Conservation (phyloP, 2,888 invertebrate genomes). For the Teinopalpus imperialis region DNA sequence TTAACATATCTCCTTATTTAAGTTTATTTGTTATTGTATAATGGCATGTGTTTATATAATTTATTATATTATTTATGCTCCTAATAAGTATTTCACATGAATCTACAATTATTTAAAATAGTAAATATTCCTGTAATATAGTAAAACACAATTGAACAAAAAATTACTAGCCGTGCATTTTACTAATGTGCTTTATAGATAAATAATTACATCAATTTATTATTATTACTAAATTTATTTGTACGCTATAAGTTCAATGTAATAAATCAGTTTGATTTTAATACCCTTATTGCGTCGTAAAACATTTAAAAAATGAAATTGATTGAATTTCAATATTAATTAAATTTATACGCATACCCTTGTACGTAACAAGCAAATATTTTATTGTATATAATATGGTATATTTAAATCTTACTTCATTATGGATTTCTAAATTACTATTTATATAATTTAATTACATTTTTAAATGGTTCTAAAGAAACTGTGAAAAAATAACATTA, state of each 20-base stretch:
- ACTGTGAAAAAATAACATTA: too few species aligned
- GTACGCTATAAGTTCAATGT: too few species aligned
- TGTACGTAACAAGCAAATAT: too few species aligned
- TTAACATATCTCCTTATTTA: conserved; percentile 13
- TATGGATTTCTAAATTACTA: not conserved
- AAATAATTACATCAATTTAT: not conserved
- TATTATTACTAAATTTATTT: not conserved
- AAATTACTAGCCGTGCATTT: conserved; percentile 13
- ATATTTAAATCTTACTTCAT: too few species aligned
- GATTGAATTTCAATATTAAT: too few species aligned
- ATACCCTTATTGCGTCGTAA: too few species aligned
- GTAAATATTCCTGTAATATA: conserved; percentile 21
- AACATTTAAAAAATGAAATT: too few species aligned
- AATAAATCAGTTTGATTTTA: too few species aligned
- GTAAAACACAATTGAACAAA: conserved; percentile 11
- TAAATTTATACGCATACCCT: too few species aligned
- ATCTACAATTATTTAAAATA: conserved; percentile 16
- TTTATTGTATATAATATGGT: too few species aligned
- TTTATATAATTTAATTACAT: not conserved
- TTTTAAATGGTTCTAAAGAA: too few species aligned
- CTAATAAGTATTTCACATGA: conserved; percentile 13
- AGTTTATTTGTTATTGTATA: conserved; percentile 16
- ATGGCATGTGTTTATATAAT: conserved; percentile 18
- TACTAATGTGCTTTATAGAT: conserved; percentile 15
- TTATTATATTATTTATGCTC: not conserved